phyloP scores from a whole-genome alignment of 2,113 vertebrate genomes.

The Scatophagus argus region DNA sequence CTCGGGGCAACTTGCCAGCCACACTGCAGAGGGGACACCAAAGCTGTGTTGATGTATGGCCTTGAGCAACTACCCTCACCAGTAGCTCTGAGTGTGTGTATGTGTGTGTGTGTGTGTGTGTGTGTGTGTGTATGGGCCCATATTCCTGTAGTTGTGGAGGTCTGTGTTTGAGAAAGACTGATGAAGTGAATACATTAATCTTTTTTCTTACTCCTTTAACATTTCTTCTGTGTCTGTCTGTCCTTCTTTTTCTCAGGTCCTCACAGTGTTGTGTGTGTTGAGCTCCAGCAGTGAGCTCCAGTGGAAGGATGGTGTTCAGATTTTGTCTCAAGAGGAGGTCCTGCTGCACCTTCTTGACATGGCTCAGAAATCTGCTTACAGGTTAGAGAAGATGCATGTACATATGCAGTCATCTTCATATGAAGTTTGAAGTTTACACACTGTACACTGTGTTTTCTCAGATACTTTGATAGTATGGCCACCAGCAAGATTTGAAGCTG shows the following conservation, averaged over 20 bases:
- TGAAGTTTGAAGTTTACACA: not conserved
- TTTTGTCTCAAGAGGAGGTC: slow-evolving; percentile 83
- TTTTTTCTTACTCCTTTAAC: slow-evolving; percentile 11
- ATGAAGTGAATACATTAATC: slow-evolving; percentile 14
- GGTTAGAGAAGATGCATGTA: slow-evolving; percentile 77
- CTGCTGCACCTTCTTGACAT: slow-evolving; percentile 86
- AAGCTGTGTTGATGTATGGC: slow-evolving; percentile 67
- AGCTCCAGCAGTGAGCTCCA: slow-evolving; percentile 80
- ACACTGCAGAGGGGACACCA: slow-evolving; percentile 67
- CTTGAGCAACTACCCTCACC: slow-evolving; percentile 19
- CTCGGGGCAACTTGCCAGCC: slow-evolving; percentile 52
- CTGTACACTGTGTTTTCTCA: not conserved
- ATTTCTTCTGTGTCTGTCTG: not conserved
- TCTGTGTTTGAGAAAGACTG: not conserved
- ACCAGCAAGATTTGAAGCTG: not conserved
- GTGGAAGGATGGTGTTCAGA: slow-evolving; percentile 76
- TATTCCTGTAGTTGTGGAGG: too few relatives aligned
- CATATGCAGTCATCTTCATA: not conserved
- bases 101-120: not conserved
- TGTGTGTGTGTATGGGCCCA: not conserved
- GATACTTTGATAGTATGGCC: not conserved
- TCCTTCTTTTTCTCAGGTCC: slow-evolving; percentile 79
- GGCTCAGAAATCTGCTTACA: slow-evolving; percentile 81
- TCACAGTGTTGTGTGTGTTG: slow-evolving; percentile 86
- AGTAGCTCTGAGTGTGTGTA: not conserved